These are phyloP conservation scores for Phalacrocorax pelagicus DNA, from an alignment of 2,113 vertebrate genomes.

Conservation along the genomic window DNA sequence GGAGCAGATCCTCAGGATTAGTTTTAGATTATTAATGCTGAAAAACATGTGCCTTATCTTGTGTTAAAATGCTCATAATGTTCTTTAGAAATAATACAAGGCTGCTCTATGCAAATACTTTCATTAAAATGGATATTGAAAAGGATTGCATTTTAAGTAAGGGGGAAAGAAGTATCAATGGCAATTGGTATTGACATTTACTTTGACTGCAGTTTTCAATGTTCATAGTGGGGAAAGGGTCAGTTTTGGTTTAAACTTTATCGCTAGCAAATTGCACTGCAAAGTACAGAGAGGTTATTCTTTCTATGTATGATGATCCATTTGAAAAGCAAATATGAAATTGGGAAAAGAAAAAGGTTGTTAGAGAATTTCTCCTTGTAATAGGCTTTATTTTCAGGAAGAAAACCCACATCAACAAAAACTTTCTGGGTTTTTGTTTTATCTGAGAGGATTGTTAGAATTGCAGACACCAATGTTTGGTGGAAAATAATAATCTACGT, in stretches of 20 bases:
- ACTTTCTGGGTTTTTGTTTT: slow-evolving; percentile 14
- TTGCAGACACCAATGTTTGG: slow-evolving; percentile 61
- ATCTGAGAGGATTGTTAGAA: slow-evolving; percentile 64
- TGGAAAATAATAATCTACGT: slow-evolving; percentile 66
- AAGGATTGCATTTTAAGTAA: slow-evolving; percentile 52
- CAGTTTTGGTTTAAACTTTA: slow-evolving; percentile 24
- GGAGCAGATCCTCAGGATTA: slow-evolving; percentile 66
- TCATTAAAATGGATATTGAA: slow-evolving; percentile 41
- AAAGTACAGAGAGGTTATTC: slow-evolving; percentile 20
- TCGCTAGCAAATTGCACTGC: slow-evolving; percentile 55
- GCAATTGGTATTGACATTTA: background rate
- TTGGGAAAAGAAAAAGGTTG: slow-evolving; percentile 1
- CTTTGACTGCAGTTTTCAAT: slow-evolving; percentile 24
- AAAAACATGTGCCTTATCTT: slow-evolving; percentile 81
- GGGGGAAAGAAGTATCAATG: slow-evolving; percentile 38
- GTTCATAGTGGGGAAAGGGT: background rate
- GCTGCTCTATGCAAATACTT: slow-evolving; percentile 72
- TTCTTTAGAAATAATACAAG: slow-evolving; percentile 52
- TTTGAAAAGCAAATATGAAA: slow-evolving; percentile 37
- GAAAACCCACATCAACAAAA: background rate
- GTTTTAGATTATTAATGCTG: slow-evolving; percentile 66
- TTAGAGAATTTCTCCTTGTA: slow-evolving; percentile 12
- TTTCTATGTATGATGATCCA: slow-evolving; percentile 12
- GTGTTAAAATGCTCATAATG: slow-evolving; percentile 67
- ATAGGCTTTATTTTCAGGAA: slow-evolving; percentile 55